Evolutionary conservation across 2,888 invertebrate species (phyloP).

Genomic region (Eupithecia exiguata): DNA sequence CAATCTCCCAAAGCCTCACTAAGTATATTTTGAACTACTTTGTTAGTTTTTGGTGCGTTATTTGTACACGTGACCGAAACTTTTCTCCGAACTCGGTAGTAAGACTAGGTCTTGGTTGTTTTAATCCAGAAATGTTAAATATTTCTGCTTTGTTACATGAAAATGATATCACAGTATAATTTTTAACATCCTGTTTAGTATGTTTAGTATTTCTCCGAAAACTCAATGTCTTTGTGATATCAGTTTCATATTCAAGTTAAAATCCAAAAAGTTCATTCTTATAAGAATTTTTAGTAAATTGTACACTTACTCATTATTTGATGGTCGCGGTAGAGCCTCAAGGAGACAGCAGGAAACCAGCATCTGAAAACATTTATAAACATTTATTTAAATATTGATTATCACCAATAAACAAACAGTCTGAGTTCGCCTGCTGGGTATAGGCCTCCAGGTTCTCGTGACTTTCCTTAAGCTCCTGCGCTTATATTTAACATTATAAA

Average conservation of each 20-base stretch:
- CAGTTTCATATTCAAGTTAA: conserved; percentile 16
- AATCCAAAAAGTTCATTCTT: not conserved
- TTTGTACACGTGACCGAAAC: conserved; percentile 35
- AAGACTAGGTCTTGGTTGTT: not conserved
- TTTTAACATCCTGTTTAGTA: not conserved
- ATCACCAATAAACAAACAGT: not conserved
- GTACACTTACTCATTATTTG: conserved; percentile 68
- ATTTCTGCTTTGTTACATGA: conserved; percentile 6
- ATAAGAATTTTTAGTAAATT: not conserved
- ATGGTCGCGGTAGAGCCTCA: conserved; percentile 62
- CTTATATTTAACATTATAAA: not conserved
- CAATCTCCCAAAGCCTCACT: conserved; percentile 49
- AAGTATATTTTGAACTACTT: conserved; percentile 46
- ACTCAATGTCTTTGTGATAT: conserved; percentile 18
- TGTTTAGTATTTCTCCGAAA: not conserved
- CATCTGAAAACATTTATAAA: conserved; percentile 60
- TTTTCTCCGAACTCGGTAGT: not conserved
- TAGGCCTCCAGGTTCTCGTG: not conserved
- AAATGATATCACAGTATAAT: conserved; percentile 20
- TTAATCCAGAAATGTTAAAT: not conserved
- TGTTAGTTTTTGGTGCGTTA: conserved; percentile 58
- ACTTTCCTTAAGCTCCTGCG: not conserved
- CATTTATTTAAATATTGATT: not conserved
- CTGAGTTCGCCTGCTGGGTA: not conserved
- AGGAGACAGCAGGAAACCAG: conserved; percentile 55